Conservation (phyloP, 2,113 vertebrate species). For the Ictidomys tridecemlineatus region DNA sequence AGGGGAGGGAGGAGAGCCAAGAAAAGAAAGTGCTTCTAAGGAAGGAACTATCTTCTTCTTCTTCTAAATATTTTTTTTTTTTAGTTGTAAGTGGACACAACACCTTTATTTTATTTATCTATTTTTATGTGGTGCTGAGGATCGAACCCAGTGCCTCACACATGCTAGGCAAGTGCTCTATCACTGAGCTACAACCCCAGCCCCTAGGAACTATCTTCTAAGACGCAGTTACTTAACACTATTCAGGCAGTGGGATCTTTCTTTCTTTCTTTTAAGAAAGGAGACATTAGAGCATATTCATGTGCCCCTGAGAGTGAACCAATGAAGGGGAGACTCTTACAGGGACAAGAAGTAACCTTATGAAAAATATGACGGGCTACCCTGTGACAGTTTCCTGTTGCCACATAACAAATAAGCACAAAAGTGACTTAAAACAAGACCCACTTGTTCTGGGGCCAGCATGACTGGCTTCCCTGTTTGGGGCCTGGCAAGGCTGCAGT, state of each 20-base stretch:
- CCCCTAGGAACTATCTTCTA: too few relatives aligned
- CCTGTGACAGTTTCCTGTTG: neutral
- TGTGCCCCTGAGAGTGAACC: neutral
- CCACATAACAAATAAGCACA: neutral
- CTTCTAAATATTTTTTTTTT: too few relatives aligned
- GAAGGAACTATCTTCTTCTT: too few relatives aligned
- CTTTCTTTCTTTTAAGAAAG: neutral
- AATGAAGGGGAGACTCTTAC: neutral
- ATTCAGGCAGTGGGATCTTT: too few relatives aligned
- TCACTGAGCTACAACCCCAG: too few relatives aligned
- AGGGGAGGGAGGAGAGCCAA: neutral
- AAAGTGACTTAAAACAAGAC: neutral
- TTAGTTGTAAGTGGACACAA: too few relatives aligned
- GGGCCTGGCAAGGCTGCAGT: neutral
- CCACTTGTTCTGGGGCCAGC: neutral
- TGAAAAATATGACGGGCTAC: too few relatives aligned
- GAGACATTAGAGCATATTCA: neutral
- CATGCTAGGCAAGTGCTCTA: too few relatives aligned
- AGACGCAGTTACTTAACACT: too few relatives aligned
- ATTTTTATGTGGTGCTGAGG: too few relatives aligned
- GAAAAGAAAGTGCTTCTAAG: neutral
- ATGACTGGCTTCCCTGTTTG: neutral
- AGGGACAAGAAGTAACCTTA: neutral
- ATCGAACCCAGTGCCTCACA: too few relatives aligned
- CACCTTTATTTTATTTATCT: too few relatives aligned